Evolutionary conservation across 2,797 vertebrate genomes (phyloP).

Genomic region (Loris lydekkerianus): DNA sequence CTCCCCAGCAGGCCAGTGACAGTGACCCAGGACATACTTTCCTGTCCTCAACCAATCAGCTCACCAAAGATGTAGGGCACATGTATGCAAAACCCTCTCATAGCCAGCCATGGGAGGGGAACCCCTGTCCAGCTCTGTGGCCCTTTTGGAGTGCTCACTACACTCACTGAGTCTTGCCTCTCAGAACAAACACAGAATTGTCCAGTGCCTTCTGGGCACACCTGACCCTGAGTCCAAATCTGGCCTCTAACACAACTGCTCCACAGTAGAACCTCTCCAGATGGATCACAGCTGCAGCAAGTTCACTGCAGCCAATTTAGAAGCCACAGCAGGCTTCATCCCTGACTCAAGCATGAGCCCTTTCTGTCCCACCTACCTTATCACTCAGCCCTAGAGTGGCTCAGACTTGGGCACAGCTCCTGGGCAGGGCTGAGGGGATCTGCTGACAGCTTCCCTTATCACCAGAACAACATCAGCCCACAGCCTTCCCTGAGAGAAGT

Average conservation of each 20-base stretch:
- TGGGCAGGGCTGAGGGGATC: not conserved
- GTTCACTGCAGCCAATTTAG: not conserved
- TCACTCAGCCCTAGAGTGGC: not conserved
- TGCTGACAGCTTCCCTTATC: not conserved
- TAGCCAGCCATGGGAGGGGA: not conserved
- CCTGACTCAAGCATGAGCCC: not conserved
- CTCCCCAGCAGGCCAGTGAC: not conserved
- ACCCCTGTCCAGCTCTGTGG: not conserved
- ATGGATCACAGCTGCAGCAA: not conserved
- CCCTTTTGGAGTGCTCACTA: not conserved
- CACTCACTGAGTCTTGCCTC: accelerated
- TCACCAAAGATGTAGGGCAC: not conserved
- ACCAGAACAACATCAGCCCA: not conserved
- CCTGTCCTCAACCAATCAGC: not conserved
- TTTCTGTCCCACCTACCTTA: not conserved
- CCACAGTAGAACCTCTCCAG: not conserved
- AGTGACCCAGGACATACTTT: not conserved
- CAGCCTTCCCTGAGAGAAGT: not conserved
- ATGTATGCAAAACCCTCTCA: not conserved
- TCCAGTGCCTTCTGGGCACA: not conserved
- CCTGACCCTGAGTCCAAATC: not conserved
- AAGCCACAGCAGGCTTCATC: not conserved
- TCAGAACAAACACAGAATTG: not conserved
- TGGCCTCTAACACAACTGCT: not conserved
- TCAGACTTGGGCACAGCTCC: not conserved